phyloP scores from a whole-genome alignment of 2,797 vertebrate genomes.

The Zalophus californianus region DNA sequence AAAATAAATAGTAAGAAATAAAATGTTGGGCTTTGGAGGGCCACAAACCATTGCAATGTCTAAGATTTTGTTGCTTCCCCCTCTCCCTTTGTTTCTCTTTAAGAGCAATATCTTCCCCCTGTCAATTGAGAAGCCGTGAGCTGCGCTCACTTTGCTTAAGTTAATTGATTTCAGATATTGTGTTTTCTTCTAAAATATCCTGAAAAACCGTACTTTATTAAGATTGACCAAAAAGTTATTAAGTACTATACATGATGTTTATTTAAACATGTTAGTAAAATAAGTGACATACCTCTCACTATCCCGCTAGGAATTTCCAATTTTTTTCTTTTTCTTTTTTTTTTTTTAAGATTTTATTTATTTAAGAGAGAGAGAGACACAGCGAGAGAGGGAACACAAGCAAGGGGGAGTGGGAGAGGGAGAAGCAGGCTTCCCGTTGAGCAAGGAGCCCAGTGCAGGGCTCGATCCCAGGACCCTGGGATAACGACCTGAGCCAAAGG shows the following conservation, averaged over 20 bases:
- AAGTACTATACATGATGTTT: not conserved
- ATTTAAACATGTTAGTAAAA: conserved; percentile 25
- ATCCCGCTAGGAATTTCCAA: not conserved
- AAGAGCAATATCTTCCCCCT: not conserved
- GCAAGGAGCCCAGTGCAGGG: too few relatives aligned
- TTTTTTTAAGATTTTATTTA: too few relatives aligned
- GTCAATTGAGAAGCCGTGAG: not conserved
- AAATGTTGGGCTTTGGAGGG: not conserved
- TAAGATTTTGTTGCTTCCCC: not conserved
- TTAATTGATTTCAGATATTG: not conserved
- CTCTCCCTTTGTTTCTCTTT: not conserved
- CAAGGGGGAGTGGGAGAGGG: too few relatives aligned
- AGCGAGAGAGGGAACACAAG: too few relatives aligned
- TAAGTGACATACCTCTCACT: conserved; percentile 13
- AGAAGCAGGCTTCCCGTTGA: too few relatives aligned
- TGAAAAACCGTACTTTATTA: not conserved
- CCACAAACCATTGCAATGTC: not conserved
- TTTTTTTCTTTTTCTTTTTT: conserved; percentile 29
- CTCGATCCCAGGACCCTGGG: too few relatives aligned
- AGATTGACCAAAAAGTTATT: not conserved
- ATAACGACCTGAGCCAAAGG: too few relatives aligned
- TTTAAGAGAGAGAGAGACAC: too few relatives aligned
- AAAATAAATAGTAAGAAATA: not conserved
- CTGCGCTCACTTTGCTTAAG: not conserved
- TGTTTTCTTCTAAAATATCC: conserved; percentile 30